A percentile compares a stretch with the other conserved stretches of the same genome.
These are phyloP conservation scores for Alsophila aescularia DNA, from an alignment of 2,888 invertebrate genomes.

Conservation along the genomic window DNA sequence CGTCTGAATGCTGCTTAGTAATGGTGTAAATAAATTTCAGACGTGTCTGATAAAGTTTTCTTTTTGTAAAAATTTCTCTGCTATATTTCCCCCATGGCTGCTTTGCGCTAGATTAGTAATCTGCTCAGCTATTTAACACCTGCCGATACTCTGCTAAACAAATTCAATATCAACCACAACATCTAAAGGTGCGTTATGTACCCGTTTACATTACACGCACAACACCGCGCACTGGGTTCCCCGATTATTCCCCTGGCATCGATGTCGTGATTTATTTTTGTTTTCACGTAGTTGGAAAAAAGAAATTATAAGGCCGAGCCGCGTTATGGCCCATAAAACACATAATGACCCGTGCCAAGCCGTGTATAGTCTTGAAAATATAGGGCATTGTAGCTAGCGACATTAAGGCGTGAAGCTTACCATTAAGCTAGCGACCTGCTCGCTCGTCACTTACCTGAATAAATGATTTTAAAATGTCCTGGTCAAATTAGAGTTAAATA, in stretches of 20 bases:
- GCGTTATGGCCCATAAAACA: constrained; percentile 65
- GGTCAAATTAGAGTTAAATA: too few species aligned
- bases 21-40: too few species aligned
- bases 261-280: constrained; percentile 65
- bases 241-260: constrained; percentile 44
- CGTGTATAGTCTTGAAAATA: constrained; percentile 48
- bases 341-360: constrained; percentile 54
- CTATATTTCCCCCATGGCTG: too few species aligned
- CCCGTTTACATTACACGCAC: constrained; percentile 7
- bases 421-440: too few species aligned
- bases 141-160: constrained; percentile 11
- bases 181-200: neutral
- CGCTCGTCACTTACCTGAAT: too few species aligned
- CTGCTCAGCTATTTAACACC: too few species aligned
- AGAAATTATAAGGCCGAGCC: constrained; percentile 64
- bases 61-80: too few species aligned
- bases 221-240: constrained; percentile 22
- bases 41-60: too few species aligned
- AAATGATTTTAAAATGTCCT: too few species aligned
- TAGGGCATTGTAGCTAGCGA: constrained; percentile 11
- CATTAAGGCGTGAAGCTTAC: too few species aligned
- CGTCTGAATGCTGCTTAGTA: too few species aligned
- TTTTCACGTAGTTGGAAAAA: constrained; percentile 61
- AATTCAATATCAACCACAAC: constrained; percentile 16
- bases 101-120: too few species aligned